Percentiles rank a stretch among this genome's conserved stretches.
Conservation (phyloP, 2,797 vertebrate species). For the Molossus molossus region DNA sequence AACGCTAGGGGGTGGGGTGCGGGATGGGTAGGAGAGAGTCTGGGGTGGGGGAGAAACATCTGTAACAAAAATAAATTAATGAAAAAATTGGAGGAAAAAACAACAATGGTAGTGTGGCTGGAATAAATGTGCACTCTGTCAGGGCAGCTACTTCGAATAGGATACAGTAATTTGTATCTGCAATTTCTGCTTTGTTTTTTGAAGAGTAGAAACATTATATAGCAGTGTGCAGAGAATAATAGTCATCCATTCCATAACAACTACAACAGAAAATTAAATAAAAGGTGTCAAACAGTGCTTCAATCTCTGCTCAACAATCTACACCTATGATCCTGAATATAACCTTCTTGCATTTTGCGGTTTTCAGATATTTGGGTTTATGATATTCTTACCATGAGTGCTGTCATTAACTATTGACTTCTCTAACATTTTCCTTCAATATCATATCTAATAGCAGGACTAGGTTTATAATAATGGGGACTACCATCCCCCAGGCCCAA, state of each 20-base stretch:
- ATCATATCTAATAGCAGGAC: neutral
- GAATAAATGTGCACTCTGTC: conserved; percentile 64
- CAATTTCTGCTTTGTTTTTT: conserved; percentile 74
- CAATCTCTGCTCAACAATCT: conserved; percentile 14
- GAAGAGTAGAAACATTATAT: conserved; percentile 57
- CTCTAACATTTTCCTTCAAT: neutral
- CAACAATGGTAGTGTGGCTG: neutral
- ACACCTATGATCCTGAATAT: neutral
- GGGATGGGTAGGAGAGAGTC: too few species aligned
- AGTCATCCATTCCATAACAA: neutral
- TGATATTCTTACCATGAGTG: neutral
- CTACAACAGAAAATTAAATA: conserved; percentile 34
- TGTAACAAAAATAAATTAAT: too few species aligned
- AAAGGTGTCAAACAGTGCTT: conserved; percentile 6
- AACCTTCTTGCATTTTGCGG: neutral
- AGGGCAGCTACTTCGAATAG: conserved; percentile 62
- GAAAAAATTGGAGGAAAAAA: too few species aligned
- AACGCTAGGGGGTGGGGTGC: too few species aligned
- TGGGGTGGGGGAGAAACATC: too few species aligned
- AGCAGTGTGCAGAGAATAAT: conserved; percentile 57
- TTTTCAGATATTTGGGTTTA: neutral
- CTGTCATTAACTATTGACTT: conserved; percentile 49
- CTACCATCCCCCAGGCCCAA: neutral
- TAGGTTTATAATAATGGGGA: neutral
- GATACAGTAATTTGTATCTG: conserved; percentile 70